phyloP scores from a whole-genome alignment of 1,140 invertebrate species.

The Drosophila littoralis region DNA sequence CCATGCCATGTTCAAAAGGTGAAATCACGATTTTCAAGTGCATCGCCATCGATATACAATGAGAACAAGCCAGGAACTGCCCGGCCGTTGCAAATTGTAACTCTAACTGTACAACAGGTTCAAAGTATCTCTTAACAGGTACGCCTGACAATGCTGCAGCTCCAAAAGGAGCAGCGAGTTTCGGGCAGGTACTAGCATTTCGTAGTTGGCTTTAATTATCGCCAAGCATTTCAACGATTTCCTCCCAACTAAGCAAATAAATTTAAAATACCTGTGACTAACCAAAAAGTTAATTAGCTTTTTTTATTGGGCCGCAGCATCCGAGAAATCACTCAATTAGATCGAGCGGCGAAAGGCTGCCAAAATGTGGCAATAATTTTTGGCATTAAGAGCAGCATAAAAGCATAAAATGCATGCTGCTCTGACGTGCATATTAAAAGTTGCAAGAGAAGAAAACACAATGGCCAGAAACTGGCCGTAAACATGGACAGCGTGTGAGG shows the following conservation, averaged over 20 bases:
- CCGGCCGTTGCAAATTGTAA: conserved; percentile 77
- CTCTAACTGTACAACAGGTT: conserved; percentile 83
- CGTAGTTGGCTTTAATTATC: conserved; percentile 71
- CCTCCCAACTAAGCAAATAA: conserved; percentile 65
- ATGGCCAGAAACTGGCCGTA: conserved; percentile 38
- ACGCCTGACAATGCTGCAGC: conserved; percentile 58
- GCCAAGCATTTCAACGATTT: conserved; percentile 74
- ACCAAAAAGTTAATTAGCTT: conserved; percentile 77
- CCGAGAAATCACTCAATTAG: conserved; percentile 78
- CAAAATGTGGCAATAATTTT: conserved; percentile 64
- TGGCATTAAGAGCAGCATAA: conserved; percentile 21
- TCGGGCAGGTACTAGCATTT: conserved; percentile 26
- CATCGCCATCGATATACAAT: conserved; percentile 81
- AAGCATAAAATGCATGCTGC: conserved; percentile 8
- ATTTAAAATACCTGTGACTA: conserved; percentile 41
- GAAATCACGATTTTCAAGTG: conserved; percentile 83
- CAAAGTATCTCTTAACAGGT: conserved; percentile 83
- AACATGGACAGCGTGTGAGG: conserved; percentile 49
- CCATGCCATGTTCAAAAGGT: conserved; percentile 71
- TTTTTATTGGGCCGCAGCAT: conserved; percentile 35
- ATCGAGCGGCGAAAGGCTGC: conserved; percentile 71
- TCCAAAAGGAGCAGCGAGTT: conserved; percentile 53
- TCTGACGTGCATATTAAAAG: conserved; percentile 34
- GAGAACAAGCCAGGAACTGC: conserved; percentile 39
- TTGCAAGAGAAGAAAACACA: conserved; percentile 8